Base-by-base conservation (phyloP, 2,113 vertebrate species). In the Microtus oregoni region DNA sequence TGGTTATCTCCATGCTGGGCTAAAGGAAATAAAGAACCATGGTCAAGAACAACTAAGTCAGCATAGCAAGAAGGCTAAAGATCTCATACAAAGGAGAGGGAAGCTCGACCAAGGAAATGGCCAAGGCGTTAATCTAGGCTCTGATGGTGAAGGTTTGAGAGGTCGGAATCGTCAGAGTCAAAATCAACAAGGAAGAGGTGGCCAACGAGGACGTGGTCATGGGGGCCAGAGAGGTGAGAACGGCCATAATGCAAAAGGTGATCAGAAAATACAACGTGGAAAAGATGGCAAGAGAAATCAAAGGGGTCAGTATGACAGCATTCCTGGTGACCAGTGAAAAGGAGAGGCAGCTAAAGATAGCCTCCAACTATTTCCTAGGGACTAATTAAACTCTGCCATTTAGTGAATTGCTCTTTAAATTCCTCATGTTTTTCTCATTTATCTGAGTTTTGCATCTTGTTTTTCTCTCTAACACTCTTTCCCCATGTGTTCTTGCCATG, bases 1-100 rank as follows among this genome's bases (percentile, higher is more conserved):
- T 76, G 10, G 0, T 12, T 11, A 61, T 70, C 4, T 44, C 1
- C 0, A 0, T 67, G 7, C 7, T 83, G 73, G 61, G 0, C 6
- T 19, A 55, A n/a, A 83, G 6, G 41, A 90, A 68, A 0, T 4
- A 1, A 32, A 90, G 5, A 3, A 19, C 4, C 17, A 15, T 1
- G 2, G 7, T 13, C 14, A 75, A 44, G 47, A 75, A 28, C 20
- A 26, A 32, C 28, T 30, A 88, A 12, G 3, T 72, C 81, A 76
- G 22, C 5, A 0, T 24, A 52, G 13, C 44, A 76, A 77, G 47
- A 73, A 11, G 1, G 7, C 12, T 26, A 70, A 6, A 61, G 9
- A 26, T 13, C 2, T 35, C 65, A 41, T 52, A 28, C 35, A 35
- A 78, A 50, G 4, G 2, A 28, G 9, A 9, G 35, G 4, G 17